Conservation (phyloP, 2,113 vertebrate species). For the Hucho hucho region DNA sequence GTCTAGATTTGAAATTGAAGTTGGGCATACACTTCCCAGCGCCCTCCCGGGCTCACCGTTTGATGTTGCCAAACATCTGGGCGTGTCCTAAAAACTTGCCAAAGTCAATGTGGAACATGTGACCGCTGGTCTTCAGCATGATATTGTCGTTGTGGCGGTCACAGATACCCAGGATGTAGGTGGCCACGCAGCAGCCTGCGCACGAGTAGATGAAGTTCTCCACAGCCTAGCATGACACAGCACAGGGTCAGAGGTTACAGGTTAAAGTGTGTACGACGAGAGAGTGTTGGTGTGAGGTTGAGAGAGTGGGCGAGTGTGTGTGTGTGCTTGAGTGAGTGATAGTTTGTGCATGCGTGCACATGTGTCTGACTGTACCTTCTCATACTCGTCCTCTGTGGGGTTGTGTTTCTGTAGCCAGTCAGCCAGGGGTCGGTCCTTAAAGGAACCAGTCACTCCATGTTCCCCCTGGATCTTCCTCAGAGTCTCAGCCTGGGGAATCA, state of each 20-base stretch:
- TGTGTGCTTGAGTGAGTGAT: background rate
- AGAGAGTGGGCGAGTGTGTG: background rate
- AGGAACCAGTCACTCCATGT: conserved; percentile 94
- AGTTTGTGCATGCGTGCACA: too few species aligned
- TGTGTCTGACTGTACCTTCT: conserved; percentile 79
- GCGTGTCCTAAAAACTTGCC: conserved; percentile 96
- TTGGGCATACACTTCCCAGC: background rate
- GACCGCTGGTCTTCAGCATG: conserved; percentile 96
- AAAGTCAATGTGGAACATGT: conserved; percentile 99
- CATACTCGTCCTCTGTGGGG: conserved; percentile 88
- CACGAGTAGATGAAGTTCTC: conserved; percentile 99
- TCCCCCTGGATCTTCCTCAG: conserved; percentile 97
- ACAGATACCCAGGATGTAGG: conserved; percentile 95
- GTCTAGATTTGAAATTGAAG: too few species aligned
- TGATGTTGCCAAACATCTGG: conserved; percentile 98
- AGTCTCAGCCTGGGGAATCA: conserved; percentile 96
- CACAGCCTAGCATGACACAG: conserved; percentile 78
- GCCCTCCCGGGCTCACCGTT: conserved; percentile 77
- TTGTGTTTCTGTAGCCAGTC: conserved; percentile 98
- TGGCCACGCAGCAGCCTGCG: conserved; percentile 95
- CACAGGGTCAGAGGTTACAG: background rate
- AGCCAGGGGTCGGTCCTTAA: conserved; percentile 90
- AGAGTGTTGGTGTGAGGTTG: background rate
- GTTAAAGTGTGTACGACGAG: too few species aligned
- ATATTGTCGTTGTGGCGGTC: conserved; percentile 99